Base-by-base conservation (phyloP, 2,888 invertebrate species). In the Apodemia hepburni region DNA sequence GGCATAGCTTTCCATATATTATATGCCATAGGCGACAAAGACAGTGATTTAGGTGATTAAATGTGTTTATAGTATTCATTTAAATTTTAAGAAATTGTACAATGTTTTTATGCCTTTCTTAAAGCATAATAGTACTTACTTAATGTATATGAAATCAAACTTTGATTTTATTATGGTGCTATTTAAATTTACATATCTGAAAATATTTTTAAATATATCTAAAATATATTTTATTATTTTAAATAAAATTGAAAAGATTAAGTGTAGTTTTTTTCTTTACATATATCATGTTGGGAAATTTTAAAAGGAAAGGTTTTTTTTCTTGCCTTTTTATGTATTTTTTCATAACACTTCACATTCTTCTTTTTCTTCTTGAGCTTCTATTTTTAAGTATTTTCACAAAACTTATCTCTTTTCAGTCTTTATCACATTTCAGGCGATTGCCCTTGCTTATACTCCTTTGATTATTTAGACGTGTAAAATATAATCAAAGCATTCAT, bases 1-100 rank as follows among this genome's bases (percentile, higher is more conserved):
- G 95, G 95, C 69, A 82, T 95, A 67, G 95, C 95, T 51, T 96
- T 96, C 80, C 94, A 95, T 75, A 88, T 95, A 70, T 90, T 96
- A 58, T 95, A 94, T 84, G 90, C 94, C 42, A 95, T 96, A 74
- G 96, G 96, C 64, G 96, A 96, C 76, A 93, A 94, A 75, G 95
- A 95, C 80, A 94, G 94, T 76, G 95, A 95, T 81, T 93, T 95
- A 69, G 95, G 95, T 59, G 95, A 95, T 80, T 95, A 71, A 81
- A 59, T 15, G 58, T 65, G 42, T 63, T 64, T 58, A 17, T 33
- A 58, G 18, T 27, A 49, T 38, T 38, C 42, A 29, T 35, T 35
- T 47, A 22, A 54, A 54, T 54, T 54, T 27, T 54, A 54, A 54
- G 35, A 38, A 42, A 59, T 22, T 51, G 11, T 38, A 12, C 22